Evolutionary conservation across 2,113 vertebrate genomes (phyloP).

Genomic region (Glaucidium brasilianum): DNA sequence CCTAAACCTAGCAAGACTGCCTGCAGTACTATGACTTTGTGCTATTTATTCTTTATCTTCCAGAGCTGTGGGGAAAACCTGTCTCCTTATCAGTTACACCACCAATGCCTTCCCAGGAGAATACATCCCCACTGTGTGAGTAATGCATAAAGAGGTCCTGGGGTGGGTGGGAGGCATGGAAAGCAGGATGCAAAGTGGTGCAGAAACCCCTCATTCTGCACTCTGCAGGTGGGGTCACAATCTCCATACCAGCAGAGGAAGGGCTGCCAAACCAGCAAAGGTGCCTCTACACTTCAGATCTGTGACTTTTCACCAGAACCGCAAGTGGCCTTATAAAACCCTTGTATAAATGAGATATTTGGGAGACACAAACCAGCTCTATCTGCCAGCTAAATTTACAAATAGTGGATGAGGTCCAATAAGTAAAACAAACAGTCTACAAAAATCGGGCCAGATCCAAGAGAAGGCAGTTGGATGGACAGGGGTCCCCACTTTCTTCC

Average conservation of each 20-base stretch:
- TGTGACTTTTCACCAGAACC: background rate
- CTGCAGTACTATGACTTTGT: background rate
- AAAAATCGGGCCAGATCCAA: background rate
- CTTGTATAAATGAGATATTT: background rate
- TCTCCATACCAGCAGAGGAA: background rate
- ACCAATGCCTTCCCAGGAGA: conserved; percentile 98
- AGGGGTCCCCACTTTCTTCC: background rate
- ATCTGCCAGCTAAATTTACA: background rate
- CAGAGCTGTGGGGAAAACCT: conserved; percentile 98
- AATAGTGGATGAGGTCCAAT: background rate
- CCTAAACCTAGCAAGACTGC: background rate
- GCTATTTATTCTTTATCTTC: conserved; percentile 30
- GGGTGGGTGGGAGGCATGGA: background rate
- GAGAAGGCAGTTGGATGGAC: background rate
- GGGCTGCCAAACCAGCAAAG: background rate
- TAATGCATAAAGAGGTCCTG: background rate
- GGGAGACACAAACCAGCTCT: background rate
- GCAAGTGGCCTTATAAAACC: background rate
- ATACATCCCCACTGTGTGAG: conserved; percentile 98
- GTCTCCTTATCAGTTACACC: conserved; percentile 97
- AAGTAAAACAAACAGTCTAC: background rate
- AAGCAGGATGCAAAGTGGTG: background rate
- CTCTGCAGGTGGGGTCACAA: background rate
- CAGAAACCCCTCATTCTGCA: background rate
- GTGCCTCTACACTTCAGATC: background rate